Conservation (phyloP, 2,113 vertebrate species). For the Arenaria interpres region DNA sequence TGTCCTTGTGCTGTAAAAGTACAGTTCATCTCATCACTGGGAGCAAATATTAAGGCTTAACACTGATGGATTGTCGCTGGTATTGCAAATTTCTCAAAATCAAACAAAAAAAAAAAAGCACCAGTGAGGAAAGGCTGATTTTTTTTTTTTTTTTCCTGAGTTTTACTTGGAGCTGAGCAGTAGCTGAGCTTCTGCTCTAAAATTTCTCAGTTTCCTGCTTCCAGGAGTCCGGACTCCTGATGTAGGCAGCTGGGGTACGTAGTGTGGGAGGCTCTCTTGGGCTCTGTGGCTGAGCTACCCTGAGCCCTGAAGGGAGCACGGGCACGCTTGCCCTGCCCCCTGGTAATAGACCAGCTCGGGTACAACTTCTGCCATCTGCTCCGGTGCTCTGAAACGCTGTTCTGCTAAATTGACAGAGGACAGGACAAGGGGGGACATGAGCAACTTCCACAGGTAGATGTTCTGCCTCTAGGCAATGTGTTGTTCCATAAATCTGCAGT, state of each 20-base stretch:
- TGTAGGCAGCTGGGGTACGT: not conserved
- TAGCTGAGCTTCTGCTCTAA: not conserved
- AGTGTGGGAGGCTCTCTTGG: not conserved
- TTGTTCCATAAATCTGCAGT: not conserved
- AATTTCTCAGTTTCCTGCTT: not conserved
- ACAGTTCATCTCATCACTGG: not conserved
- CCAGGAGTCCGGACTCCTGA: not conserved
- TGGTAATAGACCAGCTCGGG: not conserved
- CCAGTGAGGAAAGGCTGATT: not conserved
- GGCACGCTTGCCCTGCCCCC: not conserved
- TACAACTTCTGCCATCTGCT: not conserved
- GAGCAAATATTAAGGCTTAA: not conserved
- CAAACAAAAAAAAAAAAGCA: not conserved
- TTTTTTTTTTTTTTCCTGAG: too few species aligned
- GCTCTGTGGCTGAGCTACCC: not conserved
- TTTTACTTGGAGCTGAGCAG: not conserved
- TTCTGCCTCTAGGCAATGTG: not conserved
- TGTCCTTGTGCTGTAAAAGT: not conserved
- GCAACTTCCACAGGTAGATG: not conserved
- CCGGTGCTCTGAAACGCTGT: not conserved
- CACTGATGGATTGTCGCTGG: not conserved
- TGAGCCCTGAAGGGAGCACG: not conserved
- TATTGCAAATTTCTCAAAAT: not conserved
- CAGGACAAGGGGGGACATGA: fast-evolving
- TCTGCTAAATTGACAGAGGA: not conserved